Evolutionary conservation across 2,888 invertebrate genomes (phyloP).

Genomic region (Catocala sponsa): DNA sequence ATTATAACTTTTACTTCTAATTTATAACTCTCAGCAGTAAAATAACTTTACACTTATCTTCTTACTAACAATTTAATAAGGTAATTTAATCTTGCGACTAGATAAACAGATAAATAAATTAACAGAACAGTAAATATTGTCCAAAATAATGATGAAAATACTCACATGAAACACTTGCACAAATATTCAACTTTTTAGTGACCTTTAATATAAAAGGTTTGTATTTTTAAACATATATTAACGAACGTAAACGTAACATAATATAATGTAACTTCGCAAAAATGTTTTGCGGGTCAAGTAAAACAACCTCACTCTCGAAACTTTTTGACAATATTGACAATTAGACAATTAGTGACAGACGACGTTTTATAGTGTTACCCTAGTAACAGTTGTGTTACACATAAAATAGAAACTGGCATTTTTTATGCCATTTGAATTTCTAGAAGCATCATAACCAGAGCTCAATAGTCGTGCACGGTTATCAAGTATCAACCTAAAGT

Average conservation of each 20-base stretch:
- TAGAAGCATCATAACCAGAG: no score
- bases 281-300: slow-evolving; percentile 40
- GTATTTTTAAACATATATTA: background rate
- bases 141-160: slow-evolving; percentile 17
- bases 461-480: no score
- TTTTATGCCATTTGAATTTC: no score
- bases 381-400: no score
- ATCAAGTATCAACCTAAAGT: no score
- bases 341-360: slow-evolving; percentile 6
- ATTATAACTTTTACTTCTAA: no score
- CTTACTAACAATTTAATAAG: background rate
- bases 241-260: slow-evolving; percentile 20
- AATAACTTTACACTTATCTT: background rate
- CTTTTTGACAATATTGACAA: slow-evolving; percentile 40
- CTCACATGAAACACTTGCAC: slow-evolving; percentile 36
- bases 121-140: slow-evolving; percentile 2
- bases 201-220: background rate
- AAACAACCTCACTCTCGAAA: slow-evolving; percentile 37
- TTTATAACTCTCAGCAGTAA: no score
- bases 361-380: no score
- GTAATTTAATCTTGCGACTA: background rate
- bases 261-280: slow-evolving; percentile 25
- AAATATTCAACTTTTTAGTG: slow-evolving; percentile 12
- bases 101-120: slow-evolving; percentile 19
- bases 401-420: no score